Conservation (phyloP, 2,797 vertebrate genomes). For the Karalla daura region DNA sequence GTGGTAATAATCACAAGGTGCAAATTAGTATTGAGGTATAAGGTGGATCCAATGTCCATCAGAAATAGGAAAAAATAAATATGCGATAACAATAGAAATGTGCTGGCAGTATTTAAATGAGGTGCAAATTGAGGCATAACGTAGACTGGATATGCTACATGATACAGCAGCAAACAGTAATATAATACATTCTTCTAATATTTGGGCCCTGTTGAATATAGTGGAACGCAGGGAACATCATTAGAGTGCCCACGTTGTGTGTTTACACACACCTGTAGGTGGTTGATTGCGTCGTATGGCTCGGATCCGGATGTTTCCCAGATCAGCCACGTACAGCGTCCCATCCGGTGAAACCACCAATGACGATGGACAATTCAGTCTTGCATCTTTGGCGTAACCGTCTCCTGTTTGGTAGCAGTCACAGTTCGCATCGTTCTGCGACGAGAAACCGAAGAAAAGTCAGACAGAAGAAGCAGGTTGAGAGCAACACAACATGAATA, state of each 20-base stretch:
- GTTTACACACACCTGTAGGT: slow-evolving; percentile 63
- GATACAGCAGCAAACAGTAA: not conserved
- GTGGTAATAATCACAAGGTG: too few relatives aligned
- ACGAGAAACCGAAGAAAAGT: too few relatives aligned
- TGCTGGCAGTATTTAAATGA: too few relatives aligned
- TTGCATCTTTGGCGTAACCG: slow-evolving; percentile 96
- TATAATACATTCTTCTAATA: not conserved
- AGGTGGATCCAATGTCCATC: too few relatives aligned
- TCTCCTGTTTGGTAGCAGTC: slow-evolving; percentile 97
- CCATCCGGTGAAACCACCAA: slow-evolving; percentile 95
- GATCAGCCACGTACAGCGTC: slow-evolving; percentile 94
- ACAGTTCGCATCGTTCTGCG: slow-evolving; percentile 95
- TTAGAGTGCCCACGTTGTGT: not conserved
- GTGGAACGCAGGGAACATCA: not conserved
- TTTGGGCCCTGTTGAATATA: not conserved
- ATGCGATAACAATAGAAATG: too few relatives aligned
- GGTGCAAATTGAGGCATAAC: too few relatives aligned
- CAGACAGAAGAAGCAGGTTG: too few relatives aligned
- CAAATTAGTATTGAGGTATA: too few relatives aligned
- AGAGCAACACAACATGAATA: slow-evolving; percentile 1
- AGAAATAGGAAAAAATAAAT: too few relatives aligned
- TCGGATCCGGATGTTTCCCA: slow-evolving; percentile 96
- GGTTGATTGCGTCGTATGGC: slow-evolving; percentile 93
- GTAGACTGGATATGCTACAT: not conserved
- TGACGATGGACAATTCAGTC: slow-evolving; percentile 94